Base-by-base conservation (phyloP, 2,113 vertebrate species). In the Sturnira hondurensis region DNA sequence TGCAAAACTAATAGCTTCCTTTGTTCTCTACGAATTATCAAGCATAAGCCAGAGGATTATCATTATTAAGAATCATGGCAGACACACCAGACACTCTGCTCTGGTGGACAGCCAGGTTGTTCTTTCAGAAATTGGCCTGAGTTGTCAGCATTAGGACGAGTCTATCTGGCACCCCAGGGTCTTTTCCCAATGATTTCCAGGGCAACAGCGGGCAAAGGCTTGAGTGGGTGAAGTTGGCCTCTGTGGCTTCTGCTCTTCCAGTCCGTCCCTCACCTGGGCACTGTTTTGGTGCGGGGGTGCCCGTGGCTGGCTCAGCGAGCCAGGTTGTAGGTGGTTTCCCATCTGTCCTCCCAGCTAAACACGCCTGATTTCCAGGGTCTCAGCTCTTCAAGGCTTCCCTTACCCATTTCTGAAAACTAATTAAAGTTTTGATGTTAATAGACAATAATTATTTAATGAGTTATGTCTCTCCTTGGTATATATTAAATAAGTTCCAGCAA, bases 401-500 rank as follows among this genome's bases (percentile, higher is more conserved):
- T 80, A 52, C 16, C 45, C 36, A 67, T 54, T 67, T 70, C 94
- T 92, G 77, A 90, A 95, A 90, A 50, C 68, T 83, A 88, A 87
- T 95, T 96, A 78, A 95, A 96, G 61, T 80, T 68, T 86, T 63
- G n/a, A 86, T 70, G 54, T 68, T 94, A 95, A 80, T 78, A 82
- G 71, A 74, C n/a, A 65, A n/a, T 93, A 81, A 94, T 91, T 94
- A 38, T 36, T 81, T 70, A 96, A 95, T 58, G 89, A 91, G 36
- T 58, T 90, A 19, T 74, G 26, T 68, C 31, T 45, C 71, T 96
- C 43, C 54, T 68, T 88, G 50, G 50, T 12, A 89, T 81, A 87
- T 81, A 87, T 78, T 92, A 86, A 95, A 73, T 86, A 93, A n/a
- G 33, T 91, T 85, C 68, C 26, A 78, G 22, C 43, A 71, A 95